Conservation (phyloP, 2,888 invertebrate genomes). For the Eilema sororculum region DNA sequence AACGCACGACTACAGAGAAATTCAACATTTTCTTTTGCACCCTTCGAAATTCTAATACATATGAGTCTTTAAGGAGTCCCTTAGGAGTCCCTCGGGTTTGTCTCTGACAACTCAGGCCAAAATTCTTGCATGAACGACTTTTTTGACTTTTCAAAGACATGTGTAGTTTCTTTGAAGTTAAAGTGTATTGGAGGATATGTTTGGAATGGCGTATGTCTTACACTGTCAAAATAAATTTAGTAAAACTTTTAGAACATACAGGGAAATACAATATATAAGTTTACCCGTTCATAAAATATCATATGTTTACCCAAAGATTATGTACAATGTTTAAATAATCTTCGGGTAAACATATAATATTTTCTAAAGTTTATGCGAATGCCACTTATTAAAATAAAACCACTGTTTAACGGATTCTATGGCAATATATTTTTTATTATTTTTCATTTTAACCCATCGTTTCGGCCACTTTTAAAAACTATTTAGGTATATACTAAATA, state of each 20-base stretch:
- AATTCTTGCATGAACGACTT: slow-evolving; percentile 25
- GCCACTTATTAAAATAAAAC: too few species aligned
- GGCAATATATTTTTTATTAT: too few species aligned
- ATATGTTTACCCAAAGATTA: too few species aligned
- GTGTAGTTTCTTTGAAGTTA: slow-evolving; percentile 21
- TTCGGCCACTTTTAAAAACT: too few species aligned
- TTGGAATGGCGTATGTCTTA: background rate
- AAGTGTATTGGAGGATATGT: background rate
- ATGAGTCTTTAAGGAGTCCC: slow-evolving; percentile 40
- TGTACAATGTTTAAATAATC: too few species aligned
- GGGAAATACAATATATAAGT: too few species aligned
- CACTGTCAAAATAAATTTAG: background rate
- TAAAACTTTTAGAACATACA: background rate
- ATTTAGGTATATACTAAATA: too few species aligned
- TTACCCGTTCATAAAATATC: background rate
- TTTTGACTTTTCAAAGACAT: slow-evolving; percentile 32
- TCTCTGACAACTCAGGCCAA: slow-evolving; percentile 29
- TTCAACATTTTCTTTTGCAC: slow-evolving; percentile 29
- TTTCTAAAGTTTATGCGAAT: too few species aligned
- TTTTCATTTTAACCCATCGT: too few species aligned
- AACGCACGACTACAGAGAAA: slow-evolving; percentile 16
- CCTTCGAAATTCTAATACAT: slow-evolving; percentile 34
- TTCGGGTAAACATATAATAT: too few species aligned
- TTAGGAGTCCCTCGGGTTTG: slow-evolving; percentile 33
- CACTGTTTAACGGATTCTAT: too few species aligned